phyloP scores from a whole-genome alignment of 2,113 vertebrate species.

The Steatornis caripensis region DNA sequence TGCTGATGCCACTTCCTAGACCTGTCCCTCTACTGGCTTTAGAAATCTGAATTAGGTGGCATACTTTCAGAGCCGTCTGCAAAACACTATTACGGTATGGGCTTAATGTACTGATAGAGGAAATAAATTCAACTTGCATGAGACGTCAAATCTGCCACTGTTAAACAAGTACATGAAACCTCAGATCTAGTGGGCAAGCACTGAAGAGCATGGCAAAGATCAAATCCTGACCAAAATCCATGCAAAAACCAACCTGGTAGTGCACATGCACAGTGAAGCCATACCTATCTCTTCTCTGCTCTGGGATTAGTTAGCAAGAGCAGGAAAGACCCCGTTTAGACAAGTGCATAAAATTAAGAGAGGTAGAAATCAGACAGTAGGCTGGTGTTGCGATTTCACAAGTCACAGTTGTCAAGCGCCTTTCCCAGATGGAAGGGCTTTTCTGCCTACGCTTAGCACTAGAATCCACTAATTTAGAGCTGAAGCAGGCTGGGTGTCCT shows the following conservation, averaged over 20 bases:
- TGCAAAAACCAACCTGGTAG: not conserved
- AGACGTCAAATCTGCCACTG: not conserved
- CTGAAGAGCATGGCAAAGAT: not conserved
- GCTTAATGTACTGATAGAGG: not conserved
- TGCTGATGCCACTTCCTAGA: too few species aligned
- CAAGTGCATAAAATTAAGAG: not conserved
- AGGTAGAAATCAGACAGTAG: not conserved
- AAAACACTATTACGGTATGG: not conserved
- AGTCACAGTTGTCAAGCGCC: not conserved
- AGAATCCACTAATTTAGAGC: not conserved
- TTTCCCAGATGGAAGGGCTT: not conserved
- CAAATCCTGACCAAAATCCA: not conserved
- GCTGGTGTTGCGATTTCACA: not conserved
- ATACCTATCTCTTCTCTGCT: not conserved
- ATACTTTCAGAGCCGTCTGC: not conserved
- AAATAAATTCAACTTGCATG: not conserved
- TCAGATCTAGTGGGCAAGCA: not conserved
- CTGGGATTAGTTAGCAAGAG: not conserved
- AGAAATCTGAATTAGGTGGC: not conserved
- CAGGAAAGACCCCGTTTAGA: not conserved
- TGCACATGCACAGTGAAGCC: not conserved
- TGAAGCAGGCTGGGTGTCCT: not conserved
- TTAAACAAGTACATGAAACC: not conserved
- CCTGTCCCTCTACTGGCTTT: not conserved
- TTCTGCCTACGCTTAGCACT: not conserved